Conservation (phyloP, 2,113 vertebrate species). For the Gymnogyps californianus region DNA sequence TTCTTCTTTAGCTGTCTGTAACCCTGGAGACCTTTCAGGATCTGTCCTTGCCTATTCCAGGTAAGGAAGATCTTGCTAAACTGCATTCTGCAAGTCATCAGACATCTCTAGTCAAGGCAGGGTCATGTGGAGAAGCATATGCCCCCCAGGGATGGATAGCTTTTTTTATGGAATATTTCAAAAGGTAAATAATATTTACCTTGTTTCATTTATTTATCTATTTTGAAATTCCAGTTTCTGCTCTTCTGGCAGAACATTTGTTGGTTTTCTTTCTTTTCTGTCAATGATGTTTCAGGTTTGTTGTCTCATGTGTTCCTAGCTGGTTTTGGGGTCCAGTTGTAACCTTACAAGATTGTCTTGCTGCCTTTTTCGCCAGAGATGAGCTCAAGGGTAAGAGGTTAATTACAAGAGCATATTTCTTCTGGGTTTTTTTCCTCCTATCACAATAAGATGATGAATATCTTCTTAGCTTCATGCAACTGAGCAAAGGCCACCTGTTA, state of each 20-base stretch:
- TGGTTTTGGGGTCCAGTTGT: conserved; percentile 99
- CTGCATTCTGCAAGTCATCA: conserved; percentile 95
- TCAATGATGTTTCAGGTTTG: conserved; percentile 80
- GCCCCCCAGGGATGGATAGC: conserved; percentile 96
- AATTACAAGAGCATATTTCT: background rate
- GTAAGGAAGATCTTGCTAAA: conserved; percentile 97
- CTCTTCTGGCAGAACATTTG: conserved; percentile 72
- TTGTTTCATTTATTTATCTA: background rate
- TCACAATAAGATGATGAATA: background rate
- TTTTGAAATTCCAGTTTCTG: conserved; percentile 66
- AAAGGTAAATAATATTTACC: conserved; percentile 79
- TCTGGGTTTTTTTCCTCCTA: background rate
- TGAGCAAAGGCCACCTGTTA: conserved; percentile 12
- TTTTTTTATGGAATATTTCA: conserved; percentile 97
- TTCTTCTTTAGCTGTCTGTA: conserved; percentile 84
- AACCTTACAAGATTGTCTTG: conserved; percentile 97
- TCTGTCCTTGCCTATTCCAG: conserved; percentile 96
- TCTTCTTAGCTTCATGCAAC: background rate
- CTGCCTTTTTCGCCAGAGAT: conserved; percentile 97
- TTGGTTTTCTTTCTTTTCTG: conserved; percentile 68
- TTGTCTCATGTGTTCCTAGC: conserved; percentile 82
- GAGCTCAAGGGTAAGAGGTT: conserved; percentile 91
- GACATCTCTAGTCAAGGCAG: conserved; percentile 90
- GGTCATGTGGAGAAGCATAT: conserved; percentile 94
- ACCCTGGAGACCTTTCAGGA: conserved; percentile 99